Evolutionary conservation across 2,888 invertebrate species (phyloP), one percentile per base, ranked within the genome.

Genomic region (Leucophenga maculata): DNA sequence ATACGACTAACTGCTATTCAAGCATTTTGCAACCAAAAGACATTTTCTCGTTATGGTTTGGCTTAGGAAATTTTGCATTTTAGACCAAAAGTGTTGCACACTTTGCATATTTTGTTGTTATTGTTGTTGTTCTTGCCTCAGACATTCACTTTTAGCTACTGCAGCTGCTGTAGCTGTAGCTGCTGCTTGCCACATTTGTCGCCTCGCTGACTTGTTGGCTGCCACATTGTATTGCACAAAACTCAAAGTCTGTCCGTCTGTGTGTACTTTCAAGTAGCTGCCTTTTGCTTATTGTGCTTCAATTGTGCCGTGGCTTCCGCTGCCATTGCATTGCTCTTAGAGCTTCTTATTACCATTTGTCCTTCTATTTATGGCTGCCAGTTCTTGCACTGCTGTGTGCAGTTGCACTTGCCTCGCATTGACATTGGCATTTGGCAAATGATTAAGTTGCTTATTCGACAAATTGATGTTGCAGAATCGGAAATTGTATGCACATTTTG

Each of bases 401-500:
- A 65, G 67, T 72, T 75, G 67, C 68, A 69, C 60, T 68, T 39
- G 39, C 9, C 59, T 69, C 69, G 73, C 76, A 77, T 76, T 75
- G 76, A 74, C 80, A 80, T 77, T 79, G 71, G 72, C 13, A 32
- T 32, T 32, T 32, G 32, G 39, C 73, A 75, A 80, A 83, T 81
- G 83, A 81, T 81, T 78, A 82, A 81, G 83, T 83, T 81, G 83
- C 83, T 82, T 82, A 81, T 82, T 83, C 78, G 80, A 80, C 81
- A 81, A 81, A 81, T 81, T 83, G 82, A 78, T 80, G 82, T 75
- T 75, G 75, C 75, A 72, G 44, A 57, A 44, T 60, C 60, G 44
- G 60, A 60, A 60, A 73, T 69, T 67, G 67, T 57, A 60, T 67
- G 68, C 66, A 64, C 67, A 57, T 44, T 52, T n/a, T 13, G 11